These are phyloP conservation scores for Aethina tumida DNA, from an alignment of 1,140 invertebrate genomes.

Conservation along the genomic window DNA sequence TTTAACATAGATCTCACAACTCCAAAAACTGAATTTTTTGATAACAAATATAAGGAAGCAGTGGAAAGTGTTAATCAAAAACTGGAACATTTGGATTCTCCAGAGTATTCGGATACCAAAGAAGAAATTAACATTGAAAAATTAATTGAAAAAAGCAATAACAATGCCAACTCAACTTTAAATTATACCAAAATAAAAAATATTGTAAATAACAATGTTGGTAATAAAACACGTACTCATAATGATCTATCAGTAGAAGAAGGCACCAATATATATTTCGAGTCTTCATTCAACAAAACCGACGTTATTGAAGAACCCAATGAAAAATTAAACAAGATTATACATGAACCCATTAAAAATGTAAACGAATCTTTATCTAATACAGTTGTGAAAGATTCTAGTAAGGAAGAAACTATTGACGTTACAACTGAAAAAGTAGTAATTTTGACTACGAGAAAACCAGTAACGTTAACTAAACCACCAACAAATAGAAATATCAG, in stretches of 20 bases:
- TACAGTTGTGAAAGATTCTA: slow-evolving; percentile 4
- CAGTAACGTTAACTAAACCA: slow-evolving; percentile 17
- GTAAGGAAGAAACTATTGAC: slow-evolving; percentile 1
- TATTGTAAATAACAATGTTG: slow-evolving; percentile 19
- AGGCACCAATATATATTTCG: slow-evolving; percentile 19
- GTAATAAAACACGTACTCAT: slow-evolving; percentile 19
- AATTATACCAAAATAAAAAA: slow-evolving; percentile 16
- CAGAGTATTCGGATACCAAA: slow-evolving; percentile 1
- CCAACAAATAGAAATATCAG: slow-evolving; percentile 12
- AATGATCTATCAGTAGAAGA: slow-evolving; percentile 20
- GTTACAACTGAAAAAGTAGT: slow-evolving; percentile 8
- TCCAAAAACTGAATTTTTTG: slow-evolving; percentile 22
- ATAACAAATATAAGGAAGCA: slow-evolving; percentile 24
- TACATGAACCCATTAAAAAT: background rate
- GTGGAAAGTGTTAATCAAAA: slow-evolving; percentile 23
- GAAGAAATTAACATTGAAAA: slow-evolving; percentile 7
- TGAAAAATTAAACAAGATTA: slow-evolving; percentile 8
- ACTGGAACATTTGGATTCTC: slow-evolving; percentile 11
- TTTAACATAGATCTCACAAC: slow-evolving; percentile 24
- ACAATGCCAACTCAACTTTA: slow-evolving; percentile 9
- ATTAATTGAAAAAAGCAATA: slow-evolving; percentile 7
- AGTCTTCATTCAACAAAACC: slow-evolving; percentile 18
- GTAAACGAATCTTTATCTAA: too few relatives aligned
- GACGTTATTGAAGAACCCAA: slow-evolving; percentile 11
- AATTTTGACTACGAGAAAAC: slow-evolving; percentile 13